Conservation (phyloP, 2,113 vertebrate genomes). For the Elachura formosa region DNA sequence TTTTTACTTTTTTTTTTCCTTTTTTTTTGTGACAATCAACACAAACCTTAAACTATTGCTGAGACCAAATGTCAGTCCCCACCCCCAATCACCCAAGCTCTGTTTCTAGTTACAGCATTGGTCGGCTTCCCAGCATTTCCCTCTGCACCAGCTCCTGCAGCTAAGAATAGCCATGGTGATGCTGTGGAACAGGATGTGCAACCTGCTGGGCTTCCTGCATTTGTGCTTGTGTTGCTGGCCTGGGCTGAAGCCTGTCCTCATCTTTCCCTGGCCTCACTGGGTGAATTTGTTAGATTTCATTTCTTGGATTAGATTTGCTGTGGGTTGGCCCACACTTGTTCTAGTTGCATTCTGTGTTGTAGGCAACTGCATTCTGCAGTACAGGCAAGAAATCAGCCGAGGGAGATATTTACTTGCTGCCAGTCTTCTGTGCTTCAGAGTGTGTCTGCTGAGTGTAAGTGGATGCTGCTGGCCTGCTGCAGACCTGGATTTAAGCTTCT, state of each 20-base stretch:
- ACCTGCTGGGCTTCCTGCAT: conserved; percentile 56
- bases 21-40: neutral
- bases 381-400: neutral
- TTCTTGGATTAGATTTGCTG: neutral
- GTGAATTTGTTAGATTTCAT: neutral
- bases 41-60: neutral
- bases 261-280: neutral
- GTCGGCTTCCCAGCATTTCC: neutral
- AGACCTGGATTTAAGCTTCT: neutral
- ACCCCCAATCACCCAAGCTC: neutral
- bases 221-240: conserved; percentile 7
- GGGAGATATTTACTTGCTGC: neutral
- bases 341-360: neutral
- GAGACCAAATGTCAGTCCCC: neutral
- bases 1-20: too few species aligned
- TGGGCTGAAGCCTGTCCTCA: neutral
- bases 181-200: conserved; percentile 39
- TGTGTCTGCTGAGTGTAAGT: neutral
- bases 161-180: conserved; percentile 10
- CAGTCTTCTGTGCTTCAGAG: neutral
- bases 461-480: neutral
- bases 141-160: neutral
- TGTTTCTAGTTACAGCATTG: neutral
- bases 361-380: neutral
- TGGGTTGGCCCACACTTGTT: neutral